These are phyloP conservation scores for Parotia lawesii DNA, from an alignment of 2,113 vertebrate species.

Conservation along the genomic window DNA sequence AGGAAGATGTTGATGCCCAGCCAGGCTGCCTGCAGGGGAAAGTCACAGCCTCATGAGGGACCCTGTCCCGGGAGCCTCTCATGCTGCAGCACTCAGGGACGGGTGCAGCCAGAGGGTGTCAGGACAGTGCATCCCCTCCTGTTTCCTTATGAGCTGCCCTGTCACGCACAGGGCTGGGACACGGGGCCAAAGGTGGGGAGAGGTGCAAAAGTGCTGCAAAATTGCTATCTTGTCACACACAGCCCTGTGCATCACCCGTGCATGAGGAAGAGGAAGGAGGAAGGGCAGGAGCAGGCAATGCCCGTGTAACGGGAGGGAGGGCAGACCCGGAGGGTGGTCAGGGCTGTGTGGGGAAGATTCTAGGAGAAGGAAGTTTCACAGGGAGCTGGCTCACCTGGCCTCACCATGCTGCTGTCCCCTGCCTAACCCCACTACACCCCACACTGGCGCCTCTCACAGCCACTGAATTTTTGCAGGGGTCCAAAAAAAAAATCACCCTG, in stretches of 20 bases:
- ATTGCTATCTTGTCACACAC: neutral
- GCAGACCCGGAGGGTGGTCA: rapidly evolving
- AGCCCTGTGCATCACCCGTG: neutral
- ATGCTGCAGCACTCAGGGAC: rapidly evolving
- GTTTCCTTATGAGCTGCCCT: neutral
- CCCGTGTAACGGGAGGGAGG: neutral
- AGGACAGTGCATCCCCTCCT: rapidly evolving
- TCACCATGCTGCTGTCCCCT: neutral
- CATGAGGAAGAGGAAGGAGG: constrained; percentile 18
- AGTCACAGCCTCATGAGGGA: neutral
- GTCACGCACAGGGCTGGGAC: neutral
- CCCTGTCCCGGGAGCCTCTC: rapidly evolving
- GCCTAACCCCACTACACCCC: neutral
- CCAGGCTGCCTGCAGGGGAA: constrained; percentile 75
- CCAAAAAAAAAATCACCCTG: neutral
- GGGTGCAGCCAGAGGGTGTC: rapidly evolving
- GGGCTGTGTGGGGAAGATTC: neutral
- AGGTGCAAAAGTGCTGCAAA: neutral
- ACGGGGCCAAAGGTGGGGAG: neutral
- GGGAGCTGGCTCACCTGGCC: neutral
- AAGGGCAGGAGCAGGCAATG: neutral
- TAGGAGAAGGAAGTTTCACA: neutral
- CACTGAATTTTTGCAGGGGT: neutral
- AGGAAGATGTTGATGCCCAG: constrained; percentile 87
- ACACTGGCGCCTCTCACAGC: neutral